Evolutionary conservation across 2,888 invertebrate genomes (phyloP).

Genomic region (Druceiella hillmani): DNA sequence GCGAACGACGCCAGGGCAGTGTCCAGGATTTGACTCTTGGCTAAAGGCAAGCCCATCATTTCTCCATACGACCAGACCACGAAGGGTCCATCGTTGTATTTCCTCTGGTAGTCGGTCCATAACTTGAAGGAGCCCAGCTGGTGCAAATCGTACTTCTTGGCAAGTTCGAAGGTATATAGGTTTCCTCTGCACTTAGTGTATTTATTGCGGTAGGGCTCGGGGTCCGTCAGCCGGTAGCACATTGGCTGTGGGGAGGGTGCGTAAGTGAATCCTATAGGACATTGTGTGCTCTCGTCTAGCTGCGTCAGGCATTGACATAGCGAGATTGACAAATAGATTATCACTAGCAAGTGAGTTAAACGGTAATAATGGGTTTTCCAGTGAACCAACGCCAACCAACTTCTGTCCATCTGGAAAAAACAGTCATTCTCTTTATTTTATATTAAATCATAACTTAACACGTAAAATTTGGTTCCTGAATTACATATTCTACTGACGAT

Average conservation of each 20-base stretch:
- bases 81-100: constrained; percentile 42
- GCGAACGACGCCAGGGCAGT: constrained; percentile 27
- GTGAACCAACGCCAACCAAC: no score
- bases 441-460: no score
- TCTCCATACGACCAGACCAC: constrained; percentile 38
- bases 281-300: no score
- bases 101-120: constrained; percentile 42
- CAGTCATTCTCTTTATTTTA: no score
- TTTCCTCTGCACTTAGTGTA: constrained; percentile 40
- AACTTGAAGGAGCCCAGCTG: constrained; percentile 30
- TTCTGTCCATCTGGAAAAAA: no score
- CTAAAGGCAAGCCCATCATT: constrained; percentile 30
- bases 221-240: constrained; percentile 39
- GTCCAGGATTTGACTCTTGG: constrained; percentile 30
- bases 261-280: constrained; percentile 39
- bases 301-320: no score
- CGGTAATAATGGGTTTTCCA: no score
- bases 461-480: no score
- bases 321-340: no score
- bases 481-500: no score
- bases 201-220: constrained; percentile 36
- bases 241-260: constrained; percentile 30
- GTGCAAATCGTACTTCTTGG: constrained; percentile 30
- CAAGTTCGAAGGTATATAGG: constrained; percentile 33
- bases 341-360: no score